These are phyloP conservation scores for Streblospio benedicti DNA, from an alignment of 1,140 invertebrate genomes.

Conservation along the genomic window DNA sequence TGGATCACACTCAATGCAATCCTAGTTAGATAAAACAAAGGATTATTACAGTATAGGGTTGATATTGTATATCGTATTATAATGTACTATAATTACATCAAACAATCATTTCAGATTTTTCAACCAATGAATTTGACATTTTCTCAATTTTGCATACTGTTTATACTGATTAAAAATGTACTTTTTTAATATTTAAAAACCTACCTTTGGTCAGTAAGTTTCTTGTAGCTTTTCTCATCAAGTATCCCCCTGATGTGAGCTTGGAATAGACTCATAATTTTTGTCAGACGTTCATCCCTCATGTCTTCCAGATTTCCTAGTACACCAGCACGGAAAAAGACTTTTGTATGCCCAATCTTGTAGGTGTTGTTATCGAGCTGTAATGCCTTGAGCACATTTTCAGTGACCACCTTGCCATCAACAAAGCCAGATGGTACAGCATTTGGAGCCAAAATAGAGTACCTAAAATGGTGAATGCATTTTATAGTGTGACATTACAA, in stretches of 20 bases:
- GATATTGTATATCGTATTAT: too few relatives aligned
- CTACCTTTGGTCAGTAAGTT: slow-evolving; percentile 89
- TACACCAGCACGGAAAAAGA: slow-evolving; percentile 99
- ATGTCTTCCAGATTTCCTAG: slow-evolving; percentile 99
- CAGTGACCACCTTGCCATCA: slow-evolving; percentile 73
- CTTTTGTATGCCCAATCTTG: slow-evolving; percentile 93
- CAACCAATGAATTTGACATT: too few relatives aligned
- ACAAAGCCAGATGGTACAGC: slow-evolving; percentile 54
- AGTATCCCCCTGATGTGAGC: slow-evolving; percentile 78
- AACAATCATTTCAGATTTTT: too few relatives aligned
- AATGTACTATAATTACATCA: too few relatives aligned
- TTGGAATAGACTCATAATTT: slow-evolving; percentile 98
- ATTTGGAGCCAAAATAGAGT: slow-evolving; percentile 2
- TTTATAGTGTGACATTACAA: too few relatives aligned
- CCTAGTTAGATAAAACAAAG: slow-evolving; percentile 53
- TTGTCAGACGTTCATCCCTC: slow-evolving; percentile 94
- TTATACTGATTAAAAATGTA: too few relatives aligned
- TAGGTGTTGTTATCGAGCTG: slow-evolving; percentile 76
- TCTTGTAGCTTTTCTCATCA: slow-evolving; percentile 87
- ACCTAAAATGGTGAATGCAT: too few relatives aligned
- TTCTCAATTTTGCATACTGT: too few relatives aligned
- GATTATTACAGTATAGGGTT: too few relatives aligned
- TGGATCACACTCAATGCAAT: slow-evolving; percentile 94
- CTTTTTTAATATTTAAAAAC: too few relatives aligned
- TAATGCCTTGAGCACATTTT: slow-evolving; percentile 67